These are phyloP conservation scores for Chironomus riparius DNA, from an alignment of 2,888 invertebrate genomes.

Conservation along the genomic window DNA sequence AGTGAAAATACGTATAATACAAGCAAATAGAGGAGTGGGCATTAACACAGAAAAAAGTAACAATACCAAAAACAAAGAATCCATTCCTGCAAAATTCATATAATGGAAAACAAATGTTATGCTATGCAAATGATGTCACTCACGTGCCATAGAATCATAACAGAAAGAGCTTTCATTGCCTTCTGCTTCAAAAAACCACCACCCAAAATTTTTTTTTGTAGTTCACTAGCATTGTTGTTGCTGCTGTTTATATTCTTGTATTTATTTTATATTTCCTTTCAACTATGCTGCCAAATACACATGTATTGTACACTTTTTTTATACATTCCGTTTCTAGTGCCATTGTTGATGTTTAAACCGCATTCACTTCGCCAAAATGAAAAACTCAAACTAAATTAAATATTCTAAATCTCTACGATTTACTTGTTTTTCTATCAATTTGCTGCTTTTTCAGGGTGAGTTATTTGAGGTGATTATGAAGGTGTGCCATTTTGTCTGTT, in stretches of 20 bases:
- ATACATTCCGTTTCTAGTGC: neutral
- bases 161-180: slow-evolving; percentile 2
- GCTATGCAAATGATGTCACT: slow-evolving; percentile 26
- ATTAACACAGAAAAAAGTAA: neutral
- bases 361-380: neutral
- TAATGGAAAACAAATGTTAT: slow-evolving; percentile 24
- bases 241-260: neutral
- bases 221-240: neutral
- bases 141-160: slow-evolving; percentile 22
- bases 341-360: neutral
- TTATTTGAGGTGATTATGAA: too few relatives aligned
- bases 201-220: neutral
- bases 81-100: neutral
- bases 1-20: too few relatives aligned
- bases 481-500: too few relatives aligned
- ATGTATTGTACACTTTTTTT: neutral
- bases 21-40: neutral
- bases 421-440: neutral
- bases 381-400: slow-evolving; percentile 9
- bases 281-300: too few relatives aligned
- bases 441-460: too few relatives aligned
- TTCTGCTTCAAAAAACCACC: neutral
- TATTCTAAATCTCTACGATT: slow-evolving; percentile 1
- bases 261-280: neutral
- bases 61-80: neutral